These are phyloP conservation scores for Chloroceryle amazona DNA, from an alignment of 2,797 vertebrate genomes.

Conservation along the genomic window DNA sequence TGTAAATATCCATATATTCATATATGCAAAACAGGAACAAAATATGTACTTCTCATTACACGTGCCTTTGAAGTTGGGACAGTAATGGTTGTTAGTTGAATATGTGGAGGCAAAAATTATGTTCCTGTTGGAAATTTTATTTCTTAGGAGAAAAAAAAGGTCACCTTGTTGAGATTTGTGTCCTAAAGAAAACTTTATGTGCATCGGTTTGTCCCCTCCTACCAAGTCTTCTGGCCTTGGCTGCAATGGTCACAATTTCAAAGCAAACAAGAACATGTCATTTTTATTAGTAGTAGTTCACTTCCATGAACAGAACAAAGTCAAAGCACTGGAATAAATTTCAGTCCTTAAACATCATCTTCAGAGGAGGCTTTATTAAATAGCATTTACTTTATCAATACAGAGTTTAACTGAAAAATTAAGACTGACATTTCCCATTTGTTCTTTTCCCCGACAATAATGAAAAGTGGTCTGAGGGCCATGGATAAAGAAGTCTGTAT, in stretches of 20 bases:
- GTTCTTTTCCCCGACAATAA: background rate
- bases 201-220: background rate
- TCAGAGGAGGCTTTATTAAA: background rate
- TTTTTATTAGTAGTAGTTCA: background rate
- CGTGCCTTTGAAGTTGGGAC: background rate
- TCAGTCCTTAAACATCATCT: background rate
- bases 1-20: background rate
- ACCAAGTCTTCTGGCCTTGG: background rate
- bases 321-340: background rate
- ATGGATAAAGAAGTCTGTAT: background rate
- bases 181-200: no score
- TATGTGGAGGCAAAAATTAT: background rate
- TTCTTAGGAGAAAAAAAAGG: background rate
- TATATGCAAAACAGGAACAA: background rate
- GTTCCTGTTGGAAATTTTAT: background rate
- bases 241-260: background rate
- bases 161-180: no score
- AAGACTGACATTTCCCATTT: background rate
- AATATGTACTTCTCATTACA: background rate
- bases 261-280: rapidly evolving
- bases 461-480: background rate
- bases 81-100: background rate
- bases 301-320: background rate
- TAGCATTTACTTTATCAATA: background rate
- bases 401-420: background rate